phyloP scores from a whole-genome alignment of 2,797 vertebrate genomes.

The Cichlasoma orientale region DNA sequence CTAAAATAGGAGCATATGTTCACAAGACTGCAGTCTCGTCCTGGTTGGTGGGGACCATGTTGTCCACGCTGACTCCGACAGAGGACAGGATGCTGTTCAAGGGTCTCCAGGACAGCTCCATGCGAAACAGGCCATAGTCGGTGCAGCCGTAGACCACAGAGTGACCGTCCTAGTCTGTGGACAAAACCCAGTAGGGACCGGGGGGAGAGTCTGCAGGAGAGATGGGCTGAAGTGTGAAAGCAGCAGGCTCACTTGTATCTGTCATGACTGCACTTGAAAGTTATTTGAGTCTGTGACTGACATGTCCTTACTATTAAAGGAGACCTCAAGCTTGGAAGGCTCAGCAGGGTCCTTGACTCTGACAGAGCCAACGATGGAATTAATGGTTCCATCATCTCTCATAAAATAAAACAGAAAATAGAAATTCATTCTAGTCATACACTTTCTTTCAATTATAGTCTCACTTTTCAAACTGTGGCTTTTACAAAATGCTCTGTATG shows the following conservation, averaged over 20 bases:
- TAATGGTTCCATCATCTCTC: constrained; percentile 53
- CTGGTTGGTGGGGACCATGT: constrained; percentile 59
- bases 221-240: not conserved
- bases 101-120: constrained; percentile 79
- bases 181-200: constrained; percentile 86
- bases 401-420: not conserved
- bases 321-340: constrained; percentile 85
- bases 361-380: constrained; percentile 73
- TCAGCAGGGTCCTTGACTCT: constrained; percentile 74
- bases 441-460: not conserved
- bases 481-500: not conserved
- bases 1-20: not conserved
- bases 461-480: not conserved
- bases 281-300: not conserved
- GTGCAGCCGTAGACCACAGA: constrained; percentile 88
- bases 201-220: constrained; percentile 76
- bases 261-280: not conserved
- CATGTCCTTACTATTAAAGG: constrained; percentile 75
- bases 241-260: not conserved
- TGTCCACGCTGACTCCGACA: constrained; percentile 40
- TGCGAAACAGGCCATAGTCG: constrained; percentile 68
- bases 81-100: constrained; percentile 58
- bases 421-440: not conserved
- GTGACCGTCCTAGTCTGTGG: constrained; percentile 86
- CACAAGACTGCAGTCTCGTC: constrained; percentile 51